phyloP scores from a whole-genome alignment of 2,888 invertebrate species.

The Temnothorax rugatulus region DNA sequence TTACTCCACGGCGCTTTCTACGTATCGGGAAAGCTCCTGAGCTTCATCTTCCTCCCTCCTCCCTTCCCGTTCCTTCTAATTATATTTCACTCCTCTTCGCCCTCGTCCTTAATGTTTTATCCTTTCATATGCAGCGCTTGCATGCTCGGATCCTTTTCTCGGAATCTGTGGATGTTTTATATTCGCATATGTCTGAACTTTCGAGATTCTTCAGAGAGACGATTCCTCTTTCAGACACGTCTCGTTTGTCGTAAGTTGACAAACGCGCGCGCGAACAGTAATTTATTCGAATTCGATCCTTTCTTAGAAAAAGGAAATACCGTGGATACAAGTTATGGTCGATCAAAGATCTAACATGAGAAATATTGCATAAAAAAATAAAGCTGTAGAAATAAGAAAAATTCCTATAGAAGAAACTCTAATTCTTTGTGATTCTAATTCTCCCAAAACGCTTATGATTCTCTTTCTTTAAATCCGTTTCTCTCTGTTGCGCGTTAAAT shows the following conservation, averaged over 20 bases:
- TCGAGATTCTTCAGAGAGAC: not conserved
- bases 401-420: not conserved
- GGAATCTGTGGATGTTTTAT: not conserved
- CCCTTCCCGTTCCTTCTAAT: constrained; percentile 46
- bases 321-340: too few relatives aligned
- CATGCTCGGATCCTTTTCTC: not conserved
- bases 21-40: constrained; percentile 72
- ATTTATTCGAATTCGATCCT: not conserved
- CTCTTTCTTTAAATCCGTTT: not conserved
- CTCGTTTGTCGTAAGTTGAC: not conserved
- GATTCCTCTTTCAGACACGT: not conserved
- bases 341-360: not conserved
- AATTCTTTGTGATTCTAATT: not conserved
- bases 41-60: constrained; percentile 41
- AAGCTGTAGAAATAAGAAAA: not conserved
- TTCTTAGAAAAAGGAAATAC: not conserved
- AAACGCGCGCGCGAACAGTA: not conserved
- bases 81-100: constrained; percentile 29
- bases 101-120: constrained; percentile 38
- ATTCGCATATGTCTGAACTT: not conserved
- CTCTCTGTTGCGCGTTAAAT: not conserved
- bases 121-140: constrained; percentile 4
- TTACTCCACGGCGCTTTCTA: constrained; percentile 78
- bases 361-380: not conserved
- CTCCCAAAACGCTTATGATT: not conserved